Evolutionary conservation across 2,113 vertebrate genomes (phyloP).

Genomic region (Barbus barbus): DNA sequence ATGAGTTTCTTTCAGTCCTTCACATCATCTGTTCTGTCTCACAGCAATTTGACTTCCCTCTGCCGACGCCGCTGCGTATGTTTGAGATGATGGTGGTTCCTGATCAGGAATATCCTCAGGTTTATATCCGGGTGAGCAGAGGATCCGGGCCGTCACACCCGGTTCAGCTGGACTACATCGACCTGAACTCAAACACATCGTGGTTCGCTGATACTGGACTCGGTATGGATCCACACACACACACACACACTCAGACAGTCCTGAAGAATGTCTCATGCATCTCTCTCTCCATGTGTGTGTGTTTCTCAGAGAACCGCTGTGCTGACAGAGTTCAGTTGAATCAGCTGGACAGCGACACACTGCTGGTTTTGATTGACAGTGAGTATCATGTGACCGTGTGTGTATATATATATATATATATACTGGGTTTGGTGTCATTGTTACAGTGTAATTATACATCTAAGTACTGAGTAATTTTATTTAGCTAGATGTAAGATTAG

Average conservation of each 20-base stretch:
- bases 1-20: neutral
- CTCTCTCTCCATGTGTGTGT: conserved; percentile 6
- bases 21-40: neutral
- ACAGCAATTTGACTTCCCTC: conserved; percentile 87
- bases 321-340: conserved; percentile 79
- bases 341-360: conserved; percentile 77
- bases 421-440: no score
- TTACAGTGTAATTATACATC: no score
- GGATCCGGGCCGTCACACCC: conserved; percentile 60
- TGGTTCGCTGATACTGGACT: conserved; percentile 81
- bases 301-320: conserved; percentile 70
- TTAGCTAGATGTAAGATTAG: no score
- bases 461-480: no score
- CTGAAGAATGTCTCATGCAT: neutral
- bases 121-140: conserved; percentile 80
- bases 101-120: conserved; percentile 82
- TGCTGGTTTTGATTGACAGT: conserved; percentile 85
- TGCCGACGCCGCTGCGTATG: conserved; percentile 80
- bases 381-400: conserved; percentile 69
- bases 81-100: conserved; percentile 82
- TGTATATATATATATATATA: no score
- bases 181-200: conserved; percentile 87
- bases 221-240: conserved; percentile 63
- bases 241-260: neutral
- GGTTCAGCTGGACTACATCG: conserved; percentile 80